A percentile compares a stretch with the other conserved stretches of the same genome.
phyloP scores from a whole-genome alignment of 2,797 vertebrate species.

The Oryzias dopingdopingensis region DNA sequence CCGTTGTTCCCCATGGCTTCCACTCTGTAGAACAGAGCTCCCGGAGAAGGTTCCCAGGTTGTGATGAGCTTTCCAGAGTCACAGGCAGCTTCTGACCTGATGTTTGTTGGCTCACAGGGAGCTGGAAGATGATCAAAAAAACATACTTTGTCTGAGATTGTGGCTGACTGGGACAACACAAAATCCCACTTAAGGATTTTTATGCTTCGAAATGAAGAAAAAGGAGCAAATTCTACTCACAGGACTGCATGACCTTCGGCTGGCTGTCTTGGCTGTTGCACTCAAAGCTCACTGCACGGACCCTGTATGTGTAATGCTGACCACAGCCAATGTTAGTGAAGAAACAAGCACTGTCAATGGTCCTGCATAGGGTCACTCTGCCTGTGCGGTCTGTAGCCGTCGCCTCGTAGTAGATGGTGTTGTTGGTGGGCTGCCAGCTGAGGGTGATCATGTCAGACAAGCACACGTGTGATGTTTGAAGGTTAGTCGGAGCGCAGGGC shows the following conservation, averaged over 20 bases:
- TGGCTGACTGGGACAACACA: neutral
- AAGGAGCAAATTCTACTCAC: slow-evolving; percentile 57
- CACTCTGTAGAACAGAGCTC: slow-evolving; percentile 70
- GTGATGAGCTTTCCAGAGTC: slow-evolving; percentile 45
- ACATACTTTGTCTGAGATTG: neutral
- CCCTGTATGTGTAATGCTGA: slow-evolving; percentile 66
- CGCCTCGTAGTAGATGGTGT: slow-evolving; percentile 73
- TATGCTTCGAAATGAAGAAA: neutral
- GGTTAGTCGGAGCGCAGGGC: slow-evolving; percentile 73
- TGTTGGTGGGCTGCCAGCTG: slow-evolving; percentile 69
- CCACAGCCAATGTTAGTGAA: slow-evolving; percentile 75
- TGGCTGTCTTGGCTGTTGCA: slow-evolving; percentile 63
- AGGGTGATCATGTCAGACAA: slow-evolving; percentile 69
- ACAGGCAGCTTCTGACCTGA: slow-evolving; percentile 62
- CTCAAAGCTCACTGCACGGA: slow-evolving; percentile 58
- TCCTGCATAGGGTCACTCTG: slow-evolving; percentile 53
- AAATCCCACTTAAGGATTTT: neutral
- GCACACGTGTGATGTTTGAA: slow-evolving; percentile 52
- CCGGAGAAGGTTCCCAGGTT: slow-evolving; percentile 70
- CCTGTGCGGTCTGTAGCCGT: slow-evolving; percentile 48
- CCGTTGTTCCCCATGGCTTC: slow-evolving; percentile 67
- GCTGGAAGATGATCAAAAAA: slow-evolving; percentile 31
- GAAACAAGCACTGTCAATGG: slow-evolving; percentile 62
- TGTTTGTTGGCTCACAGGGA: slow-evolving; percentile 73
- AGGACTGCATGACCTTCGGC: slow-evolving; percentile 50